These are phyloP conservation scores for Drosophila oshimai DNA, from an alignment of 1,140 invertebrate species.

Conservation along the genomic window DNA sequence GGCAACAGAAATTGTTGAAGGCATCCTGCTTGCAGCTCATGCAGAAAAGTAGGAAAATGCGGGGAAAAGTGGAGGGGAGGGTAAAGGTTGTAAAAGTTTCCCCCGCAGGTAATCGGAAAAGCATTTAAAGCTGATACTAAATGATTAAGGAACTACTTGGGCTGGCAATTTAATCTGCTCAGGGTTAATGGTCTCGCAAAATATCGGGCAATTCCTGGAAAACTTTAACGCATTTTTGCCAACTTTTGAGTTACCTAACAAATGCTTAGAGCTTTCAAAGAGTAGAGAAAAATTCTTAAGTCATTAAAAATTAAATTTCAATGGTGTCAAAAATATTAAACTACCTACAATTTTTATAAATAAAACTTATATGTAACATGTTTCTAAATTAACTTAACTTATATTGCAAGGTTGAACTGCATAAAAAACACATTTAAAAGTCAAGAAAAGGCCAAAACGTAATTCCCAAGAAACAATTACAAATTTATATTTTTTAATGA, in stretches of 20 bases:
- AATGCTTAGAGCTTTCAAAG: too few relatives aligned
- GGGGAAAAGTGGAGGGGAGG: background rate
- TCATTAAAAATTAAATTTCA: too few relatives aligned
- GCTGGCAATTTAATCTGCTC: background rate
- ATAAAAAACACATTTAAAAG: too few relatives aligned
- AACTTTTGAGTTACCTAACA: too few relatives aligned
- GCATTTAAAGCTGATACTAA: conserved; percentile 15
- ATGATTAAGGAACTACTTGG: conserved; percentile 19
- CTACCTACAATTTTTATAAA: background rate
- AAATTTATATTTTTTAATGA: too few relatives aligned
- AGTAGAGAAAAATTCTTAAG: too few relatives aligned
- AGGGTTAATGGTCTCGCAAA: background rate
- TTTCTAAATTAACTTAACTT: too few relatives aligned
- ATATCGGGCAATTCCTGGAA: background rate
- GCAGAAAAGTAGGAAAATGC: background rate
- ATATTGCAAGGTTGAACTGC: too few relatives aligned
- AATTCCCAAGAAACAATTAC: too few relatives aligned
- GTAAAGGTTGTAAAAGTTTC: background rate
- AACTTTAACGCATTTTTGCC: background rate
- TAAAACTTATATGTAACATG: background rate
- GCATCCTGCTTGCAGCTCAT: conserved; percentile 11
- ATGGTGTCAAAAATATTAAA: too few relatives aligned
- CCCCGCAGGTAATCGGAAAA: conserved; percentile 33
- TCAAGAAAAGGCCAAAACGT: too few relatives aligned
- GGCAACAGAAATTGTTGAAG: conserved; percentile 55